Evolutionary conservation across 2,113 vertebrate genomes (phyloP).

Genomic region (Sus scrofa): T2T-Sscrofa CM000813.6:84255501-84256000

Average conservation of each 20-base stretch:
- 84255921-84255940: neutral
- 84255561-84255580: neutral
- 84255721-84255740: constrained; percentile 26
- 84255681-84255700: neutral
- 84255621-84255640: neutral
- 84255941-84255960: neutral
- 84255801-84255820: neutral
- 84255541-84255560: neutral
- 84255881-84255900: neutral
- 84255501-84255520: neutral
- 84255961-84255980: neutral
- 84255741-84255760: neutral
- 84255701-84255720: neutral
- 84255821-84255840: neutral
- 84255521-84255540: neutral
- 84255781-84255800: neutral
- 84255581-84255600: neutral
- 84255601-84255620: neutral
- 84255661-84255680: neutral
- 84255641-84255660: neutral
- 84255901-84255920: neutral
- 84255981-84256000: neutral
- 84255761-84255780: neutral
- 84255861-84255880: neutral
- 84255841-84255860: neutral